phyloP scores from a whole-genome alignment of 2,113 vertebrate species.

The Bos taurus region ARS-UCD2.0 NC_037332.1:58626001-58626500 shows the following conservation, averaged over 20 bases:
- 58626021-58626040: neutral
- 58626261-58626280: neutral
- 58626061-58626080: neutral
- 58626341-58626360: neutral
- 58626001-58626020: neutral
- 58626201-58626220: neutral
- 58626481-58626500: neutral
- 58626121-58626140: accelerated
- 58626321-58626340: neutral
- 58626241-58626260: neutral
- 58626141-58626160: neutral
- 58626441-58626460: neutral
- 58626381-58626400: neutral
- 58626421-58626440: neutral
- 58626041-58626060: neutral
- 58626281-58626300: neutral
- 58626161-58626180: neutral
- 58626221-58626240: neutral
- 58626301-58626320: neutral
- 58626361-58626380: neutral
- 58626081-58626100: neutral
- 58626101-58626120: neutral
- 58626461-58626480: neutral
- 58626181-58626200: neutral
- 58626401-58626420: neutral